These are phyloP conservation scores for Acleris literana DNA, from an alignment of 2,888 invertebrate genomes.

Conservation along the genomic window DNA sequence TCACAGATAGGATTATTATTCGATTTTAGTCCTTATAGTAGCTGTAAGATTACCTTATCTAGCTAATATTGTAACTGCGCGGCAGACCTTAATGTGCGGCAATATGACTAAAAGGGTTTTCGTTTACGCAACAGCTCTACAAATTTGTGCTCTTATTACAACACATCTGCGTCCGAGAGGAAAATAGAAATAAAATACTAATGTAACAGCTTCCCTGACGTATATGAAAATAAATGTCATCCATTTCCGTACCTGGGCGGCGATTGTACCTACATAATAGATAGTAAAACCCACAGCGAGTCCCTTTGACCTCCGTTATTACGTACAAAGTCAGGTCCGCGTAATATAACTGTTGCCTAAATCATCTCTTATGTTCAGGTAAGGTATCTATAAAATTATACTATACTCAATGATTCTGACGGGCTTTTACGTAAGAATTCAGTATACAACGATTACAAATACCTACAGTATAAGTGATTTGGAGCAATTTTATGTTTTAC, in stretches of 20 bases:
- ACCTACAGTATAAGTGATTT: no score
- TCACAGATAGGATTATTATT: no score
- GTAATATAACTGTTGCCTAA: not conserved
- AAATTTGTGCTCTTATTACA: slow-evolving; percentile 16
- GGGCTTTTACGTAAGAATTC: not conserved
- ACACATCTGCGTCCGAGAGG: slow-evolving; percentile 30
- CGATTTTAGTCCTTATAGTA: no score
- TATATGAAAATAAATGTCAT: slow-evolving; percentile 43
- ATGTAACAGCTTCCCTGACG: slow-evolving; percentile 46
- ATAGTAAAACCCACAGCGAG: slow-evolving; percentile 30
- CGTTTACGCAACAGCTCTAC: not conserved
- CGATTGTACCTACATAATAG: slow-evolving; percentile 25
- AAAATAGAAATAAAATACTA: slow-evolving; percentile 38
- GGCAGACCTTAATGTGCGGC: no score
- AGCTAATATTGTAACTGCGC: no score
- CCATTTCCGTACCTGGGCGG: slow-evolving; percentile 38
- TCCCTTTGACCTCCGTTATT: slow-evolving; percentile 15
- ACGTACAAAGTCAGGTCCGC: slow-evolving; percentile 2
- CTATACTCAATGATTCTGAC: not conserved
- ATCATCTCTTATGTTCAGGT: slow-evolving; percentile 6
- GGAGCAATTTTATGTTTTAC: not conserved
- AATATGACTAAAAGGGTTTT: no score
- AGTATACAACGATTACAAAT: not conserved
- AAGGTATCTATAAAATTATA: slow-evolving; percentile 5
- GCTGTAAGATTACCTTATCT: no score